A percentile compares a stretch with the other conserved stretches of the same genome.
Conservation (phyloP, 2,888 invertebrate genomes). For the Perdita meconis region DNA sequence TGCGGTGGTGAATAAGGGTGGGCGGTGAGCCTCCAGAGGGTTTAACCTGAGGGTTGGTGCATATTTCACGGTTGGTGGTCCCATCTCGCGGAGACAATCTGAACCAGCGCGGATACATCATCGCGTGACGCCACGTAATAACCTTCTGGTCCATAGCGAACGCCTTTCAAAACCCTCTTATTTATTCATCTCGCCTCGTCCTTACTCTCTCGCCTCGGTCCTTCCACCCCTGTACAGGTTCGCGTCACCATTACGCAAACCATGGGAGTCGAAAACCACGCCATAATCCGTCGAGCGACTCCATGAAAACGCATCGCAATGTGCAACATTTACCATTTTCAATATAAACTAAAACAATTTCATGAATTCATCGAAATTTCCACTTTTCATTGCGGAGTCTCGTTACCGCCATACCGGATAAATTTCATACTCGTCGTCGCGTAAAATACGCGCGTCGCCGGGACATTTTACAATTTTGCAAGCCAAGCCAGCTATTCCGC, state of each 20-base stretch:
- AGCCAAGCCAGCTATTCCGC: conserved; percentile 35
- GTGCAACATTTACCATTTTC: too few species aligned
- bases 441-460: conserved; percentile 12
- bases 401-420: too few species aligned
- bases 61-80: conserved; percentile 84
- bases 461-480: conserved; percentile 17
- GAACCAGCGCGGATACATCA: conserved; percentile 84
- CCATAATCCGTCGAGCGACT: too few species aligned
- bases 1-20: conserved; percentile 78
- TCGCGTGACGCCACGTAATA: conserved; percentile 84
- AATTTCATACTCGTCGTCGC: not conserved
- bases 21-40: conserved; percentile 75
- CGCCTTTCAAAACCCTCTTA: conserved; percentile 82
- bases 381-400: too few species aligned
- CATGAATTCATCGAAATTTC: too few species aligned
- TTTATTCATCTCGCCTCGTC: conserved; percentile 83
- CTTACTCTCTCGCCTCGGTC: conserved; percentile 48
- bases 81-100: conserved; percentile 84
- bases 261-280: not conserved
- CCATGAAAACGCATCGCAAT: conserved; percentile 5
- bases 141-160: conserved; percentile 78
- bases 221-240: conserved; percentile 28
- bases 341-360: too few species aligned
- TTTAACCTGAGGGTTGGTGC: conserved; percentile 81
- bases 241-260: conserved; percentile 9